A percentile compares a stretch with the other conserved stretches of the same genome.
These are phyloP conservation scores for Catonia carolina DNA, from an alignment of 2,888 invertebrate genomes.

Conservation along the genomic window DNA sequence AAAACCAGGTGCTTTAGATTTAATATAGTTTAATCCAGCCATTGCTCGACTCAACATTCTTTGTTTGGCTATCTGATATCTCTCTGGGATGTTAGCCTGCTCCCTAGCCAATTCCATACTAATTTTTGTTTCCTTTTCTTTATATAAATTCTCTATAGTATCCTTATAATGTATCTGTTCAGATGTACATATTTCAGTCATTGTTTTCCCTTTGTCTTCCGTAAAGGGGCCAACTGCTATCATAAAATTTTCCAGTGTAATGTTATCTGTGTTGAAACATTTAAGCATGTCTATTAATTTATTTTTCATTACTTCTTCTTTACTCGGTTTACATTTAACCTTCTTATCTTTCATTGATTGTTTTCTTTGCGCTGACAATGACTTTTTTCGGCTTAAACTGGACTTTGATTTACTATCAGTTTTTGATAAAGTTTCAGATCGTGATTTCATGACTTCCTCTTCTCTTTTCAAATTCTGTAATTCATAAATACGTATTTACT, in stretches of 20 bases:
- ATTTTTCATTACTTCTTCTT: no score
- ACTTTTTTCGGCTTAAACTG: no score
- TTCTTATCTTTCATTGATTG: no score
- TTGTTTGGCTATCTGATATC: constrained; percentile 1
- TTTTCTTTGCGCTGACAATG: no score
- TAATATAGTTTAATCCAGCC: constrained; percentile 6
- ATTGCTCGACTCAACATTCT: not conserved
- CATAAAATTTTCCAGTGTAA: not conserved
- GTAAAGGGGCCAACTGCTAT: not conserved
- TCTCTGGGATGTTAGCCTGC: not conserved
- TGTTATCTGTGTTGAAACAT: not conserved
- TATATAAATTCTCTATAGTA: not conserved
- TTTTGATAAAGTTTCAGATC: no score
- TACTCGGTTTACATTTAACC: no score
- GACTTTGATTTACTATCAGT: no score
- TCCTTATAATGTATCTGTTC: not conserved
- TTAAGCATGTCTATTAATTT: not conserved
- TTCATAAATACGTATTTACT: no score
- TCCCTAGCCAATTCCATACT: not conserved
- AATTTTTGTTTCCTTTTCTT: not conserved
- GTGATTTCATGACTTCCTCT: no score
- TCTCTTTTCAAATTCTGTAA: no score
- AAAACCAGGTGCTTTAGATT: not conserved
- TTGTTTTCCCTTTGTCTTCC: not conserved
- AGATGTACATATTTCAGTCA: not conserved